Evolutionary conservation across 2,888 invertebrate genomes (phyloP).

Genomic region (Zygogramma bicolorata): DNA sequence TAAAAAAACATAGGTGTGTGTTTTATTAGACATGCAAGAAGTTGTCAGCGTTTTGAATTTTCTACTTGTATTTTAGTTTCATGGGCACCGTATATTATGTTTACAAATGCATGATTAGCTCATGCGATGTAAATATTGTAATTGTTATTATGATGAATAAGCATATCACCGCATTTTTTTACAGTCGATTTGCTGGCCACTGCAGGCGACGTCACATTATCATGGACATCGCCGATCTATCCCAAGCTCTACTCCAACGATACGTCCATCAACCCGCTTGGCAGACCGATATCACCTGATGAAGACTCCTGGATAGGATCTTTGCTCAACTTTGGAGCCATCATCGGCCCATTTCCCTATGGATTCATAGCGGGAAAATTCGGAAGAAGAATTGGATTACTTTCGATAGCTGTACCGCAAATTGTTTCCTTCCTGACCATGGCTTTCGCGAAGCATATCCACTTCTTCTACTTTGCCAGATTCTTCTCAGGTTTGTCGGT

Average conservation of each 20-base stretch:
- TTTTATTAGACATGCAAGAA: no score
- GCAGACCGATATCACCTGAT: conserved; percentile 55
- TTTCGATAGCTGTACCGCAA: conserved; percentile 66
- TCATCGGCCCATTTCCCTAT: conserved; percentile 76
- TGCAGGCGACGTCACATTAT: conserved; percentile 53
- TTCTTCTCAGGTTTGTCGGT: conserved; percentile 74
- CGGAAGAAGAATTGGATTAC: conserved; percentile 76
- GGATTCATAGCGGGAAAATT: conserved; percentile 75
- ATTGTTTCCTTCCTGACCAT: conserved; percentile 48
- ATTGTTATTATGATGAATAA: neutral
- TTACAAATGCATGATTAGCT: no score
- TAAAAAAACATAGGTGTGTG: no score
- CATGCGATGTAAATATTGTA: no score
- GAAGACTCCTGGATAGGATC: conserved; percentile 70
- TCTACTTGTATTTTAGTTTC: no score
- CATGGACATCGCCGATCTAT: conserved; percentile 57
- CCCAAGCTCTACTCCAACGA: conserved; percentile 55
- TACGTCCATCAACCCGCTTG: conserved; percentile 60
- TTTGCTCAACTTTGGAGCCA: conserved; percentile 67
- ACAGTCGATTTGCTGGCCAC: conserved; percentile 55
- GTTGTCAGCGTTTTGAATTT: no score
- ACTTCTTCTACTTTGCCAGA: conserved; percentile 63
- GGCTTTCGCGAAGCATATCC: conserved; percentile 48
- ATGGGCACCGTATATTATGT: no score
- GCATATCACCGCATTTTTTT: conserved; percentile 29